Evolutionary conservation across 2,797 vertebrate genomes (phyloP), one percentile per base, ranked within the genome.

Genomic region (Pangasius sanitwongsei): DNA sequence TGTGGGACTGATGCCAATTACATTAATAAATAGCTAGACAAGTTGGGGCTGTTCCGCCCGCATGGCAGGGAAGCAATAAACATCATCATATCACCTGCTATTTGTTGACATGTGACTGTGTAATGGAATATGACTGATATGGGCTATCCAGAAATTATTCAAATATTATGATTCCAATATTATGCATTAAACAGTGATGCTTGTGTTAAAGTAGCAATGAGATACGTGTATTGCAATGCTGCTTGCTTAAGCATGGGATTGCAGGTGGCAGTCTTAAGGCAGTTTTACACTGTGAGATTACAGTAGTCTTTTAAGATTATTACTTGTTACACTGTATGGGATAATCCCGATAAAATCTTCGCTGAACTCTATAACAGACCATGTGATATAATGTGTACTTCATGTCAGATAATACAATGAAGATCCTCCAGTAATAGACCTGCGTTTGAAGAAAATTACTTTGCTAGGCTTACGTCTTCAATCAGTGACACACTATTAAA

Each of bases 1-100:
- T 37, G 75, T 31, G 91, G 94, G 92, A 93, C 92, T 80, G 34
- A 70, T 61, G 87, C 67, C 77, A 89, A 85, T 89, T 90, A 78
- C 63, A 84, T 87, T 86, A 87, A 77, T 78, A 83, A 86, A 83
- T 28, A 89, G 57, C 50, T 53, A 82, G 83, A 82, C 7, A 44
- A 80, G 34, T n/a, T 83, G 28, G 65, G 55, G 34, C 67, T 80
- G 23, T 78, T 85, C 55, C 44, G 48, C 65, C 88, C 74, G 83
- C 48, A 9, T 44, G 59, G 59, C 84, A 77, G 34, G 83, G 59
- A 25, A 18, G 34, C n/a, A 57, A 83, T 78, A 87, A 85, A 69
- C 44, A 77, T 86, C 53, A 61, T 77, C 53, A 70, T 48, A 48
- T 48, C 7, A 48, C 44, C 23, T 50, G 48, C 59, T 72, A 67